Evolutionary conservation across 2,797 vertebrate species (phyloP), one percentile per base, ranked within the genome.

Genomic region (Dermochelys coriacea): DNA sequence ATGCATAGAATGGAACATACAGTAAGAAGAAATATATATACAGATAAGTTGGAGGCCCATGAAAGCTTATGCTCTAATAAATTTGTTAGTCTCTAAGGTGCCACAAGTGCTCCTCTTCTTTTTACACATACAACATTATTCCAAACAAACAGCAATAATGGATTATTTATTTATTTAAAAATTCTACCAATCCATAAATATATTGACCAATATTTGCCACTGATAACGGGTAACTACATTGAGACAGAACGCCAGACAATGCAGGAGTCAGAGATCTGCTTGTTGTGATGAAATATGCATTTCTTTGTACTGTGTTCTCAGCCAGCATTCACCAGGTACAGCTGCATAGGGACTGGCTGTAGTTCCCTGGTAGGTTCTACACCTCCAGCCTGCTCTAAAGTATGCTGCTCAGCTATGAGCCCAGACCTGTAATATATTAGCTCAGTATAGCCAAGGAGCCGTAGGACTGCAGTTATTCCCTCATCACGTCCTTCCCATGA

Each of bases 91-190:
- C 41, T 41, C 41, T 41, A 41, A 41, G 41, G 41, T 41, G 41
- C 41, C 41, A 41, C 41, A 41, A 41, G 41, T 41, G 5, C 41
- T 41, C 41, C 41, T 41, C 41, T 41, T 41, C 41, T 41, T 41
- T 41, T 41, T 15, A 64, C 91, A 21, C 84, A 6, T 12, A 7
- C 19, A 19, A 37, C 0, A 0, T 50, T 55, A 29, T 41, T 82
- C 78, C 49, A 80, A 47, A 11, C 18, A 57, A 45, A 54, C 90
- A 21, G 75, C 49, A 86, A n/a, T 3, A 27, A 50, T 49, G 27
- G 29, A 88, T 94, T 1, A 2, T 6, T 84, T 57, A 11, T 3
- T 51, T 61, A 6, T 21, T 19, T 82, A 5, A 80, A 31, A 18
- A 12, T 45, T 95, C 16, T 89, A 41, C 23, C 79, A 21, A 45